Evolutionary conservation across 2,797 vertebrate genomes (phyloP).

Genomic region (Hypotaenidia philippensis): DNA sequence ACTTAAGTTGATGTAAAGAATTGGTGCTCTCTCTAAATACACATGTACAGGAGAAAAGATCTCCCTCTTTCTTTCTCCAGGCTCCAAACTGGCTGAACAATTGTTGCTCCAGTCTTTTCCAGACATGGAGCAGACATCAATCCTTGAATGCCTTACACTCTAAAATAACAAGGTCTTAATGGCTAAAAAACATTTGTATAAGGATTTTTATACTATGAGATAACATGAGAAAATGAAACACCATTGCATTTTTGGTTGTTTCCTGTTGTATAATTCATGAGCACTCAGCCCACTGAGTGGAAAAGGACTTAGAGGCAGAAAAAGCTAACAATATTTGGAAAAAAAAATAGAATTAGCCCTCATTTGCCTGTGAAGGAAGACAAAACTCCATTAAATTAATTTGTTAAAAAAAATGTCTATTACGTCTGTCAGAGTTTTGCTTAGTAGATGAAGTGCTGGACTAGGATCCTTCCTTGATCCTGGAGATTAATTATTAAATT

Average conservation of each 20-base stretch:
- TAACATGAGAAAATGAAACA: constrained; percentile 15
- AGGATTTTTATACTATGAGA: constrained; percentile 41
- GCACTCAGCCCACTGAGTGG: not conserved
- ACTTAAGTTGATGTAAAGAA: not conserved
- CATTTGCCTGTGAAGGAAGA: not conserved
- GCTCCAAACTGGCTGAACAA: not conserved
- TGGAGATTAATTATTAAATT: constrained; percentile 11
- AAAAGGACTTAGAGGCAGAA: not conserved
- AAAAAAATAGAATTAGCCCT: not conserved
- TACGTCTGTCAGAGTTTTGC: not conserved
- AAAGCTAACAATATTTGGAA: not conserved
- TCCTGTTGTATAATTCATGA: constrained; percentile 20
- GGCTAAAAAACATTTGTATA: constrained; percentile 47
- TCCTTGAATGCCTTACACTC: not conserved
- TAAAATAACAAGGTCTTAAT: constrained; percentile 29
- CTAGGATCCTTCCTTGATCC: not conserved
- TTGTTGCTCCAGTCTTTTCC: constrained; percentile 9
- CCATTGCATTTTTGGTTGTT: not conserved
- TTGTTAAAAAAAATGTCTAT: not conserved
- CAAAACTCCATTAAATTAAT: not conserved
- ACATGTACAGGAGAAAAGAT: not conserved
- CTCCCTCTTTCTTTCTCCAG: not conserved
- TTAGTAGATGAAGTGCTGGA: not conserved
- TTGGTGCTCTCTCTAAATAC: not conserved
- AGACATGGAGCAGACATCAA: constrained; percentile 40